Base-by-base conservation (phyloP, 1,140 invertebrate species). In the Sarcophaga peregrina region DNA sequence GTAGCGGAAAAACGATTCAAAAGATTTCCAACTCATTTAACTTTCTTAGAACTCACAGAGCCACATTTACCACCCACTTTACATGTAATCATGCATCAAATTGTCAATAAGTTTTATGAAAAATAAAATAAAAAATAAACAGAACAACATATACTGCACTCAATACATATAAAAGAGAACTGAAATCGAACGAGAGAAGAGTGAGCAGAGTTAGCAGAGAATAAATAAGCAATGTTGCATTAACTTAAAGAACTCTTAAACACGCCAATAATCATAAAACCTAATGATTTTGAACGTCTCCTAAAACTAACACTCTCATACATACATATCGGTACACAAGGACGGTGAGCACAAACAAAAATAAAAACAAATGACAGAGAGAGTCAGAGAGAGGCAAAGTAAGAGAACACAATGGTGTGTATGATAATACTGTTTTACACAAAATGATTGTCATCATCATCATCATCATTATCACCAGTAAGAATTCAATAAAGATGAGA, bases 261-360 rank as follows among this genome's bases (percentile, higher is more conserved):
- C 88, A 89, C 88, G 88, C 88, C 88, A 89, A 89, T 89, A 89
- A 89, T 89, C 88, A 89, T 89, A 89, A 89, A 89, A 89, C 82
- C 87, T 88, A 89, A 89, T 89, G 88, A 89, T 87, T 88, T 89
- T 88, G 88, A 89, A 89, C 88, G 88, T 86, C 84, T 37, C 25
- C 25, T 37, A 37, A 37, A 37, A 37, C 25, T 37, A 37, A 37
- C 25, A 37, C 25, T 37, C 25, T 37, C 25, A 37, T 4, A 37
- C 25, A 37, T 37, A 37, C 4, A 4, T 4, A 37, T 37, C 25
- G 1, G 25, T 37, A 37, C 25, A 37, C 25, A 37, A 37, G 25
- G 25, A 37, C 1, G 25, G 4, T 37, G 25, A 37, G 25, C 1
- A 37, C 1, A 37, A 37, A 37, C 1, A 37, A 4, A 37, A 37